These are phyloP conservation scores for Torymus texanus DNA, from an alignment of 2,888 invertebrate genomes.

Conservation along the genomic window DNA sequence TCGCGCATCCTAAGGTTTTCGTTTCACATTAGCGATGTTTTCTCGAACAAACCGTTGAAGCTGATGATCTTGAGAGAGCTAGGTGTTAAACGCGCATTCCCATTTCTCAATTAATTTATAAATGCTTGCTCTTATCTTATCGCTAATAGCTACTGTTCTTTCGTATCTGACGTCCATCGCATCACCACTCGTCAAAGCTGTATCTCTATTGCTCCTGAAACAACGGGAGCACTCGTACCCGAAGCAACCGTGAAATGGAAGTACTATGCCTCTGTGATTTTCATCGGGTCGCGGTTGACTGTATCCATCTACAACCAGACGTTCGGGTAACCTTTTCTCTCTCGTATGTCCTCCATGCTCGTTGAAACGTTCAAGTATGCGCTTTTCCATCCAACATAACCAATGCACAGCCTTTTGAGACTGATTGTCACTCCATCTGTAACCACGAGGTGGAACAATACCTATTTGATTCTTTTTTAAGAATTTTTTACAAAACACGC, in stretches of 20 bases:
- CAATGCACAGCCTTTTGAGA: background rate
- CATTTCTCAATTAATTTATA: background rate
- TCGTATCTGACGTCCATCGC: constrained; percentile 26
- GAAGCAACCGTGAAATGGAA: constrained; percentile 45
- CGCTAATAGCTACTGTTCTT: background rate
- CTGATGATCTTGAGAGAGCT: background rate
- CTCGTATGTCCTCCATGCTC: too few relatives aligned
- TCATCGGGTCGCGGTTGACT: constrained; percentile 38
- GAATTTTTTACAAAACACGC: constrained; percentile 58
- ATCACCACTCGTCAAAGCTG: background rate
- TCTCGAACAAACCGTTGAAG: background rate
- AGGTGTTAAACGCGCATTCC: constrained; percentile 18
- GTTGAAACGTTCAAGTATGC: too few relatives aligned
- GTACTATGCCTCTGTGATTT: constrained; percentile 38
- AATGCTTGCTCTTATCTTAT: constrained; percentile 17
- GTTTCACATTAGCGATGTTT: too few relatives aligned
- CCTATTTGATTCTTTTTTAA: constrained; percentile 41
- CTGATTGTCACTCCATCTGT: constrained; percentile 57
- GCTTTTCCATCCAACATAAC: background rate
- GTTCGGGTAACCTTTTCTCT: constrained; percentile 58
- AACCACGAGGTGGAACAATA: too few relatives aligned
- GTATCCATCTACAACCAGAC: too few relatives aligned
- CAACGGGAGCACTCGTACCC: constrained; percentile 32
- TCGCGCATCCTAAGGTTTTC: too few relatives aligned
- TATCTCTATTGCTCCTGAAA: constrained; percentile 8